Percentiles rank a stretch among this genome's conserved stretches.
Conservation (phyloP, 2,797 vertebrate genomes). For the Gephyroberyx darwinii region DNA sequence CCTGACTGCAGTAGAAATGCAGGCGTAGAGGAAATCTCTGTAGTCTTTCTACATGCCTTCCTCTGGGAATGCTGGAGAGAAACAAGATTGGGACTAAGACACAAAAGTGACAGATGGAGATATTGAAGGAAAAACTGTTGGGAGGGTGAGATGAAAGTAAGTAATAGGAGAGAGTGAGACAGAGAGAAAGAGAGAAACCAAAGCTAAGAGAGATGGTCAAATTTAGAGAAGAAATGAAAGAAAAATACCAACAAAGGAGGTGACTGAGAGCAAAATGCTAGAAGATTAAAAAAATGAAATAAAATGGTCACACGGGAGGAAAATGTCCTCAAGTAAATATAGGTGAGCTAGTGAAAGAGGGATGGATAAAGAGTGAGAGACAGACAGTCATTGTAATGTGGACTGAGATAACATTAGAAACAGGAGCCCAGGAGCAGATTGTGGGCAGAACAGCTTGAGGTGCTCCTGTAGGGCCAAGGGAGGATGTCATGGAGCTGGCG, state of each 20-base stretch:
- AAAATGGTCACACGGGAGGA: slow-evolving; percentile 20
- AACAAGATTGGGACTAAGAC: slow-evolving; percentile 61
- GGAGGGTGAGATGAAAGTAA: slow-evolving; percentile 50
- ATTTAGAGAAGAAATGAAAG: slow-evolving; percentile 40
- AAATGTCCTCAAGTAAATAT: slow-evolving; percentile 22
- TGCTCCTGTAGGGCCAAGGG: slow-evolving; percentile 66
- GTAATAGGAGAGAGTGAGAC: slow-evolving; percentile 19
- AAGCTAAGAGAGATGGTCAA: slow-evolving; percentile 41
- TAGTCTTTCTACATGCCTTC: slow-evolving; percentile 60
- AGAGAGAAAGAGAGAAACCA: slow-evolving; percentile 16
- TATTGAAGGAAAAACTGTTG: slow-evolving; percentile 53
- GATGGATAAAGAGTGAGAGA: slow-evolving; percentile 32
- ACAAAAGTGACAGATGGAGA: slow-evolving; percentile 69
- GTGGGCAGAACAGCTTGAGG: slow-evolving; percentile 77
- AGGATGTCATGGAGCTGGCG: slow-evolving; percentile 70
- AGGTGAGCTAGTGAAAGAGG: neutral
- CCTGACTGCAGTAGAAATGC: slow-evolving; percentile 62
- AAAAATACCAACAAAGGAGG: slow-evolving; percentile 23
- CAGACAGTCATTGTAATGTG: slow-evolving; percentile 56
- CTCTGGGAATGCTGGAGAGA: slow-evolving; percentile 61
- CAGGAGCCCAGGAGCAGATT: slow-evolving; percentile 73
- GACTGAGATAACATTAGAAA: slow-evolving; percentile 64
- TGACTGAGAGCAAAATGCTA: slow-evolving; percentile 4
- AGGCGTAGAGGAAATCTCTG: slow-evolving; percentile 53
- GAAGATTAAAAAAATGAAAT: neutral